Evolutionary conservation across 2,797 vertebrate genomes (phyloP).

Genomic region (Phoxinus dragarum): DNA sequence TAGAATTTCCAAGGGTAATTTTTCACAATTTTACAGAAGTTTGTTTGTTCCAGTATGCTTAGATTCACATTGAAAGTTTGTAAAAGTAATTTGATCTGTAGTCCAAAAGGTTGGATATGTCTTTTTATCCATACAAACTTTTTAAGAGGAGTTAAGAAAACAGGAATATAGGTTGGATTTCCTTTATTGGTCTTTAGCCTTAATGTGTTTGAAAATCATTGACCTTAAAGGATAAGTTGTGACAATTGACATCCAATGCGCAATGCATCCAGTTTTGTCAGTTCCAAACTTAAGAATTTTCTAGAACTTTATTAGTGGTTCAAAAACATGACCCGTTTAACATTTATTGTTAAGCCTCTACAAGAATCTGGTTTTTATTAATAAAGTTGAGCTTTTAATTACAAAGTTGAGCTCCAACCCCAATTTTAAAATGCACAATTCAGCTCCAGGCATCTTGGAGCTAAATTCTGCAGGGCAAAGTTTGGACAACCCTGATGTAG

Average conservation of each 20-base stretch:
- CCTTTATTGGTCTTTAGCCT: background rate
- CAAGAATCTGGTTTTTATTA: too few relatives aligned
- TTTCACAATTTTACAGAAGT: background rate
- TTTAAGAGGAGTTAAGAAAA: background rate
- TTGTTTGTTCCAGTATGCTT: background rate
- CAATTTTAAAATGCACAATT: background rate
- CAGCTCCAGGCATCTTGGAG: background rate
- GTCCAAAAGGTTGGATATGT: background rate
- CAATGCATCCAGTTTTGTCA: too few relatives aligned
- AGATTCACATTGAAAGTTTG: too few relatives aligned
- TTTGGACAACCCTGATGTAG: background rate
- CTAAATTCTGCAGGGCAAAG: background rate
- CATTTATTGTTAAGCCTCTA: too few relatives aligned
- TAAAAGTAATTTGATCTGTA: too few relatives aligned
- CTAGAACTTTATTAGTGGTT: too few relatives aligned
- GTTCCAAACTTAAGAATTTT: too few relatives aligned
- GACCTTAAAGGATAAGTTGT: too few relatives aligned
- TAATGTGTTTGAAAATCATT: background rate
- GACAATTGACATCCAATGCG: too few relatives aligned
- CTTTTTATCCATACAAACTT: background rate
- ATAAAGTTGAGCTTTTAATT: too few relatives aligned
- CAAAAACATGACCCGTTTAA: too few relatives aligned
- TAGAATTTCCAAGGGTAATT: background rate
- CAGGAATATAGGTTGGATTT: background rate
- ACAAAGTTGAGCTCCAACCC: background rate